Conservation (phyloP, 2,797 vertebrate species). For the Phoeniculus purpureus region DNA sequence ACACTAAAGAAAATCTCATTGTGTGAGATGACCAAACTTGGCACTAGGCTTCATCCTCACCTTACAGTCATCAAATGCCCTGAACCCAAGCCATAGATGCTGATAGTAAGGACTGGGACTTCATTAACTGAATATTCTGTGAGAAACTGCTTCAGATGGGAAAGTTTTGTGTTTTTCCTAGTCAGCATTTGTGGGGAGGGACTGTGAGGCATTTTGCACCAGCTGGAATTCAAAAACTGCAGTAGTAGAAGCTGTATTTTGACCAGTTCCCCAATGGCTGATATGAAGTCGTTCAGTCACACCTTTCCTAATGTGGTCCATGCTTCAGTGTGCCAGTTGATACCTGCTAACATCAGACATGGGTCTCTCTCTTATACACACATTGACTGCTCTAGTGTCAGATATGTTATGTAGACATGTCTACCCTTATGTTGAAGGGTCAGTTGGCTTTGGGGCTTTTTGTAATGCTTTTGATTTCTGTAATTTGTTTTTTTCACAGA, state of each 20-base stretch:
- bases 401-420: rapidly evolving
- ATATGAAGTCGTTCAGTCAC: neutral
- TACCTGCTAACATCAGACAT: neutral
- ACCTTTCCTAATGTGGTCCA: neutral
- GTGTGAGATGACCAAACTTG: neutral
- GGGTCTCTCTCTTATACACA: rapidly evolving
- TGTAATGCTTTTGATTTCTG: neutral
- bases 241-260: neutral
- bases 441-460: rapidly evolving
- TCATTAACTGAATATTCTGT: neutral
- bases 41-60: neutral
- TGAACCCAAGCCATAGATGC: neutral
- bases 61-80: neutral
- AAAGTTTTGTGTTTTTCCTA: neutral
- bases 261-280: neutral
- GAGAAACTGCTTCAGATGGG: neutral
- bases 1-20: neutral
- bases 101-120: too few species aligned
- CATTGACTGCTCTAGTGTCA: neutral
- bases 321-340: neutral
- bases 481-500: neutral
- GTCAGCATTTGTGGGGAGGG: neutral
- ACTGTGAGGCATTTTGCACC: neutral
- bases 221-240: neutral
- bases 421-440: neutral